phyloP scores from a whole-genome alignment of 2,113 vertebrate genomes.

The Eudyptes chrysolophus region DNA sequence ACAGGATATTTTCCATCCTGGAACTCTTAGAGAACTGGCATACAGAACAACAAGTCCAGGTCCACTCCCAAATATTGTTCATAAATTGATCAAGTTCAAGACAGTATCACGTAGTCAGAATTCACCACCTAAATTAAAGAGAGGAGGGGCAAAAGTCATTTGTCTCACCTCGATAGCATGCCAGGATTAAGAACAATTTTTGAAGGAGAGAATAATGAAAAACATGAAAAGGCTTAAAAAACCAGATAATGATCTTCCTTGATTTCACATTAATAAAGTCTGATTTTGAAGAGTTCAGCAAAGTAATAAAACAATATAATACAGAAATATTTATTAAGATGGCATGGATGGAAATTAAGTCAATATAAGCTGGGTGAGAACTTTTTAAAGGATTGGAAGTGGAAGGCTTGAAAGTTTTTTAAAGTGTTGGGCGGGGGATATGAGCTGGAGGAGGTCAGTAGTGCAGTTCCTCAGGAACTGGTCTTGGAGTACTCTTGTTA shows the following conservation, averaged over 20 bases:
- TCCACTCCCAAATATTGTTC: neutral
- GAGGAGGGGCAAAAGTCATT: neutral
- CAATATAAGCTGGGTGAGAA: neutral
- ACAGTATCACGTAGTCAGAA: neutral
- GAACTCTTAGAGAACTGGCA: neutral
- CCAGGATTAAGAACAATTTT: neutral
- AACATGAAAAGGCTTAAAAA: neutral
- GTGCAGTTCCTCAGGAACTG: neutral
- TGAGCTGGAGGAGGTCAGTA: neutral
- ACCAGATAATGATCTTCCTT: neutral
- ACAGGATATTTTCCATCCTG: neutral
- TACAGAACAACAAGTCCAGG: neutral
- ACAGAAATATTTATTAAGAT: neutral
- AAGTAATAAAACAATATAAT: neutral
- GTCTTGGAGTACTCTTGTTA: neutral
- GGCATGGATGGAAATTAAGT: neutral
- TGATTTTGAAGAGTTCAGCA: neutral
- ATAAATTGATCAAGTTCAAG: neutral
- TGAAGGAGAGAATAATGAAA: neutral
- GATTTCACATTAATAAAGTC: neutral
- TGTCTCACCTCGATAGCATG: rapidly evolving
- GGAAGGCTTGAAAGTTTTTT: neutral
- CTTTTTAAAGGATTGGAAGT: neutral
- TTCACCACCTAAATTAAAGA: neutral
- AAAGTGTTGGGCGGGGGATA: neutral